A percentile compares a stretch with the other conserved stretches of the same genome.
These are phyloP conservation scores for Branchinecta sandiegonensis DNA, from an alignment of 2,888 invertebrate species.

Conservation along the genomic window DNA sequence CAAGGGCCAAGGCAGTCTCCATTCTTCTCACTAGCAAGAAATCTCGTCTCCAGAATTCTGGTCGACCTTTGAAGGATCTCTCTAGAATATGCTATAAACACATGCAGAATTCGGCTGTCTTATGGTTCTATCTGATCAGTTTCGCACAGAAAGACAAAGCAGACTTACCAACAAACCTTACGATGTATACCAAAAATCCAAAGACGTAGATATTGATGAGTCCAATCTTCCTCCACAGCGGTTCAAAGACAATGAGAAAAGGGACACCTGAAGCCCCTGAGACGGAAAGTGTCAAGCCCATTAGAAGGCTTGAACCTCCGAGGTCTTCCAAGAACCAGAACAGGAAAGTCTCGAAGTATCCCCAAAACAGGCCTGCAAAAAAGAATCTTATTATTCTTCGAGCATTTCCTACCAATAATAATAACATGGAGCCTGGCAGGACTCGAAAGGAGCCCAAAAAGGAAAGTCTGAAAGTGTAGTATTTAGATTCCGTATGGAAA, in stretches of 20 bases:
- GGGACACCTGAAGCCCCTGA: slow-evolving; percentile 61
- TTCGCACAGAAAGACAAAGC: not conserved
- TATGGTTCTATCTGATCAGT: too few species aligned
- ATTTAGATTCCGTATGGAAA: too few species aligned
- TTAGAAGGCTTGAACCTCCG: slow-evolving; percentile 55
- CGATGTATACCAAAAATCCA: slow-evolving; percentile 58
- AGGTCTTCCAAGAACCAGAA: slow-evolving; percentile 65
- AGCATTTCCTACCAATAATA: too few species aligned
- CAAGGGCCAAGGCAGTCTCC: too few species aligned
- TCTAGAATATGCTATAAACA: too few species aligned
- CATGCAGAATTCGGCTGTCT: too few species aligned
- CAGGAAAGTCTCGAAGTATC: slow-evolving; percentile 63
- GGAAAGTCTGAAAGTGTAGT: too few species aligned
- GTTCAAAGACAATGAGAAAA: slow-evolving; percentile 56
- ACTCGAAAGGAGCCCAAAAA: too few species aligned
- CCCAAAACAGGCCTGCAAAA: slow-evolving; percentile 58
- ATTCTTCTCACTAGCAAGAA: too few species aligned
- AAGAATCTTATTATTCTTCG: slow-evolving; percentile 15
- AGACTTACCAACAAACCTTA: slow-evolving; percentile 49
- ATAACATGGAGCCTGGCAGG: too few species aligned
- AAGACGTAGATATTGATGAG: slow-evolving; percentile 62
- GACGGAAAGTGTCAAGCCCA: slow-evolving; percentile 65
- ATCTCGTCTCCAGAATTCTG: too few species aligned
- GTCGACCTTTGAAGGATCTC: too few species aligned
- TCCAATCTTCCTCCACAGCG: slow-evolving; percentile 53